A percentile compares a stretch with the other conserved stretches of the same genome.
Evolutionary conservation across 2,113 vertebrate genomes (phyloP).

Genomic region (Excalfactoria chinensis): DNA sequence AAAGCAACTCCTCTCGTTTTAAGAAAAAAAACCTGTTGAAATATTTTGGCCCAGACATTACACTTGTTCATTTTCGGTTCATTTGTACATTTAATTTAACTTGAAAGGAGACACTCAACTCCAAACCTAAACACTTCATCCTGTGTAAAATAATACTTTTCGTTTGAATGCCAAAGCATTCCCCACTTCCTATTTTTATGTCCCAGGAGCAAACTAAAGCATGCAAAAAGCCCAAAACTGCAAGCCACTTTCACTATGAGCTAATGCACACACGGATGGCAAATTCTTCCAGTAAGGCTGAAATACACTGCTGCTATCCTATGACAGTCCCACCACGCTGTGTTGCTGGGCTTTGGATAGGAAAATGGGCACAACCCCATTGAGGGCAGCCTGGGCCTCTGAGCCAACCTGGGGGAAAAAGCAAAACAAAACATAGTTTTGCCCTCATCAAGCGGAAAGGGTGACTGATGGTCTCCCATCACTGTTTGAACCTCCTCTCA

Average conservation of each 20-base stretch:
- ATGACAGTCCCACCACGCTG: background rate
- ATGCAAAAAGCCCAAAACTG: background rate
- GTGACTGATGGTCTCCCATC: background rate
- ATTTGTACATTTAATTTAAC: background rate
- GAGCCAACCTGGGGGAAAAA: accelerated
- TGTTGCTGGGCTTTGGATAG: accelerated
- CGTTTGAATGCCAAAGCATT: background rate
- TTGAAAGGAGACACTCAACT: background rate
- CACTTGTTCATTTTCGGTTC: background rate
- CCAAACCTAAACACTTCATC: background rate
- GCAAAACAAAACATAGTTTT: background rate
- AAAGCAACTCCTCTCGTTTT: background rate
- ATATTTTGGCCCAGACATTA: background rate
- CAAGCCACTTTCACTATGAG: background rate
- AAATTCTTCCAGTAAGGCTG: background rate
- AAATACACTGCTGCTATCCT: background rate
- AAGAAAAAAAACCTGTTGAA: background rate
- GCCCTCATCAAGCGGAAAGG: background rate
- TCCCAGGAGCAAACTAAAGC: background rate
- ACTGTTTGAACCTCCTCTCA: background rate
- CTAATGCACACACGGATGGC: background rate
- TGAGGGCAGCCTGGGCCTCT: background rate
- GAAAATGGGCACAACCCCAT: background rate
- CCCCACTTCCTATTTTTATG: background rate
- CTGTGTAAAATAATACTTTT: background rate